These are phyloP conservation scores for Temnothorax nylanderi DNA, from an alignment of 1,140 invertebrate genomes.

Conservation along the genomic window DNA sequence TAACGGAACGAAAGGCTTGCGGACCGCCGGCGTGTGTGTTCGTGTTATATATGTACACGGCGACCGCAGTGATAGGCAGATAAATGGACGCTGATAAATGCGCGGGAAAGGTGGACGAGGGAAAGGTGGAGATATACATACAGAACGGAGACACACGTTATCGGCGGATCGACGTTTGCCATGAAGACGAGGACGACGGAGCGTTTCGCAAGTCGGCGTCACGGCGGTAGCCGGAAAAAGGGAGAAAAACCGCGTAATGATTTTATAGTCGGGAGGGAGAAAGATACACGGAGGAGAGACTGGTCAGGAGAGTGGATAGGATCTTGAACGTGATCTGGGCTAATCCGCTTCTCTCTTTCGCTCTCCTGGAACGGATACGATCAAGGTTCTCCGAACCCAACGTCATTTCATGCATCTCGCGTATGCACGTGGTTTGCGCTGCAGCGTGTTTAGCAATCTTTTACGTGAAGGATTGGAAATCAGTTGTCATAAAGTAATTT, in stretches of 20 bases:
- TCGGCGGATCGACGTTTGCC: slow-evolving; percentile 64
- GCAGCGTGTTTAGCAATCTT: slow-evolving; percentile 12
- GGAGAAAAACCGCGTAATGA: slow-evolving; percentile 50
- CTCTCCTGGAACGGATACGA: slow-evolving; percentile 44
- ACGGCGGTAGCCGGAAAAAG: slow-evolving; percentile 55
- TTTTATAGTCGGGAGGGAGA: slow-evolving; percentile 23
- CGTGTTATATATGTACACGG: background rate
- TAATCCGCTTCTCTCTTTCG: slow-evolving; percentile 57
- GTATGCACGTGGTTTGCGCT: background rate
- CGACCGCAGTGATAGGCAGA: slow-evolving; percentile 67
- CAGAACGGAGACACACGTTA: slow-evolving; percentile 61
- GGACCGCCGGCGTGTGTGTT: slow-evolving; percentile 29
- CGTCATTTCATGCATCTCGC: slow-evolving; percentile 3
- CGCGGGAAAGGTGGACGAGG: slow-evolving; percentile 68
- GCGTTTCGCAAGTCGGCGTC: slow-evolving; percentile 69
- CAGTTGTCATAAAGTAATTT: background rate
- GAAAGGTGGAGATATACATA: slow-evolving; percentile 63
- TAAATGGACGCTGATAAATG: slow-evolving; percentile 75
- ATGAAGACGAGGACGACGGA: slow-evolving; percentile 49
- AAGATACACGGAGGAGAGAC: slow-evolving; percentile 24
- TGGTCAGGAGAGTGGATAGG: slow-evolving; percentile 47
- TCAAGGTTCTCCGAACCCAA: slow-evolving; percentile 20
- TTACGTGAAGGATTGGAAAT: background rate
- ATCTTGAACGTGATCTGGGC: slow-evolving; percentile 60
- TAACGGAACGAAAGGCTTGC: slow-evolving; percentile 64